Evolutionary conservation across 1,140 invertebrate species (phyloP), one percentile per base, ranked within the genome.

Genomic region (Heliconius melpomene): DNA sequence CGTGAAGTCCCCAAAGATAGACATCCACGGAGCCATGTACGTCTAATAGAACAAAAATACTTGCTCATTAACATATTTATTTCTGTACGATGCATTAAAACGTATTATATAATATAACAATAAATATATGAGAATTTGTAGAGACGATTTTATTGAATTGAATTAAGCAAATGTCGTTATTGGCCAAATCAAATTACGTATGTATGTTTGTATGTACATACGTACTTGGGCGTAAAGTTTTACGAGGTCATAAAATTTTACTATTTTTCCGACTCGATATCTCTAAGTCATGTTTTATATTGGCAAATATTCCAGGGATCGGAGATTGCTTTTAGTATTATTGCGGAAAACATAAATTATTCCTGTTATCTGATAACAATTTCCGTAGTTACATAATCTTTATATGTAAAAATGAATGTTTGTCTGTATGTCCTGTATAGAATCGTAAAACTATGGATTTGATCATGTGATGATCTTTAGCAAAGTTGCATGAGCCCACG

Each of bases 1-100:
- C 16, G 97, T 97, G 85, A 98, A 97, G 94, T 99, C 98, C 2
- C 98, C 99, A 93, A 99, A 99, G 90, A 99, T 97, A 73, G 98
- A 98, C 77, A 98, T 94, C 91, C 96, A 96, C 6, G 99, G 99
- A 38, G 98, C 98, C 96, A 99, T 99, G 95, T 99, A 99, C 29
- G 98, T 98, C 98, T 99, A 95, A 32, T 82, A 26, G 7, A 38
- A 72, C 5, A 66, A 66, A 66, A 66, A 66, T 13, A 66, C n/a
- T 66, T 26, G 13, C 13, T 29, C 11, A 66, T 66, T 66, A 13
- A 66, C 3, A 66, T 66, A 66, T 66, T 66, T 16, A 66, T 66
- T 66, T 13, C 11, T 9, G 29, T 66, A 26, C 9, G 6, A 66
- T 26, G 23, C 26, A 57, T 26, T 26, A 11, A 66, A 66, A 16